phyloP scores from a whole-genome alignment of 2,888 invertebrate genomes.

The Caradrina clavipalpis region DNA sequence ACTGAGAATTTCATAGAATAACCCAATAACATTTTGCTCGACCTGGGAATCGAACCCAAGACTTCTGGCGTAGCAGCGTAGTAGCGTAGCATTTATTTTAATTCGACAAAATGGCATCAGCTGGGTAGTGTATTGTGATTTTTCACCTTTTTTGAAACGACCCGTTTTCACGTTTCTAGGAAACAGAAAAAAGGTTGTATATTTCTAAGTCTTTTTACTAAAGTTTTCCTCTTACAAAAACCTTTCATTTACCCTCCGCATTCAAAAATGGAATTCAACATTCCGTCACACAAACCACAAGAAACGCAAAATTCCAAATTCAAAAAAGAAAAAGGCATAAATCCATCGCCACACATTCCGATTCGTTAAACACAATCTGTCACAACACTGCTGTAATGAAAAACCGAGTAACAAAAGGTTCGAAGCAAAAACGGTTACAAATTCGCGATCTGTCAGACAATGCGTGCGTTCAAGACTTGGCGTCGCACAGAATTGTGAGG shows the following conservation, averaged over 20 bases:
- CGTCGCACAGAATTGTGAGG: slow-evolving; percentile 60
- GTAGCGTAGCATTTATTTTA: too few relatives aligned
- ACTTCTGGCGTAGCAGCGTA: too few relatives aligned
- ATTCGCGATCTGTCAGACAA: slow-evolving; percentile 57
- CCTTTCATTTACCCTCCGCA: background rate
- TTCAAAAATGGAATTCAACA: slow-evolving; percentile 2
- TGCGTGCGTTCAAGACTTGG: slow-evolving; percentile 60
- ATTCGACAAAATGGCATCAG: too few relatives aligned
- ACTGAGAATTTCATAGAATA: too few relatives aligned
- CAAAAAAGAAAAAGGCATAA: slow-evolving; percentile 19
- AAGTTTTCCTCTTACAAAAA: background rate
- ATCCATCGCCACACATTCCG: slow-evolving; percentile 41
- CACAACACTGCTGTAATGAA: slow-evolving; percentile 49
- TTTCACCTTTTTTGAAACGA: too few relatives aligned
- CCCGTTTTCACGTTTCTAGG: too few relatives aligned
- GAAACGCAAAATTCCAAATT: slow-evolving; percentile 11
- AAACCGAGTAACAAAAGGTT: slow-evolving; percentile 50
- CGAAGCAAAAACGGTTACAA: slow-evolving; percentile 44
- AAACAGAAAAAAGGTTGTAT: too few relatives aligned
- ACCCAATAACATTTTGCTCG: too few relatives aligned
- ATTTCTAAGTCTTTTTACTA: background rate
- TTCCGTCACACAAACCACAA: slow-evolving; percentile 11
- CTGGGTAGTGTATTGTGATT: too few relatives aligned
- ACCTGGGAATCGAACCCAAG: too few relatives aligned
- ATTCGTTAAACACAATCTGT: slow-evolving; percentile 57